These are phyloP conservation scores for Epistrophe eligans DNA, from an alignment of 2,888 invertebrate species.

Conservation along the genomic window DNA sequence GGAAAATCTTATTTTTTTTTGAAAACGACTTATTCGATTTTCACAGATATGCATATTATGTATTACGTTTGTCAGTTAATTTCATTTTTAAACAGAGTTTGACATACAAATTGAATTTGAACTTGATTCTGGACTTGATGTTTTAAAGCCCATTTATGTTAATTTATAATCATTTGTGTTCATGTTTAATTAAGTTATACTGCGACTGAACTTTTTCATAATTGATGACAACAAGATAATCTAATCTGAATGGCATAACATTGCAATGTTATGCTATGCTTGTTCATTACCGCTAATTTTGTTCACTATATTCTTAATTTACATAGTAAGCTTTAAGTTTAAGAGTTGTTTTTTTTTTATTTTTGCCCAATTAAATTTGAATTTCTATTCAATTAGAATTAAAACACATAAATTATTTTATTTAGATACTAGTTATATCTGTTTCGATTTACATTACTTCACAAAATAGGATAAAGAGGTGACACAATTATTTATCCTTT, in stretches of 20 bases:
- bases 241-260: slow-evolving; percentile 3
- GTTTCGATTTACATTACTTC: background rate
- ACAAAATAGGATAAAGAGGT: background rate
- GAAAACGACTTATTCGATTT: too few species aligned
- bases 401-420: background rate
- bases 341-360: background rate
- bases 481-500: slow-evolving; percentile 45
- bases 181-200: slow-evolving; percentile 48
- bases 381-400: slow-evolving; percentile 8
- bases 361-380: background rate
- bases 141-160: background rate
- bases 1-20: too few species aligned
- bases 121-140: background rate
- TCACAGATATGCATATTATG: too few species aligned
- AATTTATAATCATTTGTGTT: slow-evolving; percentile 25
- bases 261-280: slow-evolving; percentile 1
- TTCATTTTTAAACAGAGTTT: background rate
- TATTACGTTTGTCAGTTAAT: background rate
- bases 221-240: slow-evolving; percentile 44
- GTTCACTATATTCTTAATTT: slow-evolving; percentile 36
- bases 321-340: slow-evolving; percentile 35
- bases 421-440: background rate
- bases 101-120: background rate
- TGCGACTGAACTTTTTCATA: slow-evolving; percentile 28
- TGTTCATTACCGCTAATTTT: slow-evolving; percentile 1